phyloP scores from a whole-genome alignment of 2,797 vertebrate genomes.

The Amniataba percoides region DNA sequence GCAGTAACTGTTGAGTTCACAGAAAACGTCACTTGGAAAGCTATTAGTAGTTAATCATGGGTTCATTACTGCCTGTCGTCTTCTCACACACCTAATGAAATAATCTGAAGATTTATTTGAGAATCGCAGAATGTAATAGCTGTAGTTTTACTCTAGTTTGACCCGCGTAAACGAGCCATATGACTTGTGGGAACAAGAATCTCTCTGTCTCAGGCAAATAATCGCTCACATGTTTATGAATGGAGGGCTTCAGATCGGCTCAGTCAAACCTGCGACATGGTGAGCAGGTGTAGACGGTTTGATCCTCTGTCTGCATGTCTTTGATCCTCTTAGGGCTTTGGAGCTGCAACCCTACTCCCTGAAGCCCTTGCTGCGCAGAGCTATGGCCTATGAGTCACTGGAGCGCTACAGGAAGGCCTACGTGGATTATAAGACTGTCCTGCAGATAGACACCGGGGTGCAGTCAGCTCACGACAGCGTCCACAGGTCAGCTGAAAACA shows the following conservation, averaged over 20 bases:
- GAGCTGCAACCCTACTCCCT: conserved; percentile 93
- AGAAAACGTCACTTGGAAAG: too few species aligned
- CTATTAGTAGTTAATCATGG: neutral
- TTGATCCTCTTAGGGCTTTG: conserved; percentile 89
- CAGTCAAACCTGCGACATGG: conserved; percentile 17
- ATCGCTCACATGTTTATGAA: conserved; percentile 58
- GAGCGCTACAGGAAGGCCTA: conserved; percentile 94
- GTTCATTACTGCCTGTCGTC: neutral
- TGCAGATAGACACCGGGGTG: conserved; percentile 92
- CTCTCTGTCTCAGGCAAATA: conserved; percentile 11
- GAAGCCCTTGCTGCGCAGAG: conserved; percentile 94
- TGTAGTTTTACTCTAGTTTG: neutral
- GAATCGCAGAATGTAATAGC: neutral
- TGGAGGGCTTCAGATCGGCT: conserved; percentile 27
- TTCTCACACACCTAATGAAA: neutral
- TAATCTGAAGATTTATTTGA: neutral
- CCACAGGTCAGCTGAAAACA: conserved; percentile 79
- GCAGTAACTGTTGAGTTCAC: neutral
- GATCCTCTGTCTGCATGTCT: conserved; percentile 69
- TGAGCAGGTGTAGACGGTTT: conserved; percentile 48
- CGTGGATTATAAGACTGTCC: conserved; percentile 93
- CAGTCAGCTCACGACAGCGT: conserved; percentile 92
- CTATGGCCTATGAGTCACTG: conserved; percentile 92
- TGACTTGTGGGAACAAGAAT: neutral
- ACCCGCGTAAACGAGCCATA: neutral